Percentiles rank a stretch among this genome's conserved stretches.
These are phyloP conservation scores for Thymelicus lineola DNA, from an alignment of 2,888 invertebrate species.

Conservation along the genomic window DNA sequence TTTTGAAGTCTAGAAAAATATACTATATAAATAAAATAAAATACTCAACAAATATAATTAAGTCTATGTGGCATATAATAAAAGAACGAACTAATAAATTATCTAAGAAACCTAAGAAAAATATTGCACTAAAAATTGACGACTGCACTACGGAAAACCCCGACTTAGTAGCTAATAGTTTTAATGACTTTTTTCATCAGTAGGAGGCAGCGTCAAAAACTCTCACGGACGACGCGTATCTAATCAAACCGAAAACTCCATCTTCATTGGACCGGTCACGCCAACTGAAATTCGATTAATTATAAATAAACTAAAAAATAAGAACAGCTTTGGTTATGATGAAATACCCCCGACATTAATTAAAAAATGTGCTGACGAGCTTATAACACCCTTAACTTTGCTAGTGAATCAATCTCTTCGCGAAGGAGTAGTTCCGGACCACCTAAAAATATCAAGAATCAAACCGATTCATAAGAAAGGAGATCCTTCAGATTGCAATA, in stretches of 20 bases:
- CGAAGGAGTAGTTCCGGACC: too few species aligned
- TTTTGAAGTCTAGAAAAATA: background rate
- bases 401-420: too few species aligned
- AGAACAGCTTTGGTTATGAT: too few species aligned
- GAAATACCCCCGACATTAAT: too few species aligned
- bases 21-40: background rate
- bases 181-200: slow-evolving; percentile 7
- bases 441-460: too few species aligned
- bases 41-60: background rate
- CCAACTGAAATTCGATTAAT: slow-evolving; percentile 10
- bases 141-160: background rate
- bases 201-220: background rate
- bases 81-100: slow-evolving; percentile 10
- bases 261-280: slow-evolving; percentile 11
- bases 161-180: background rate
- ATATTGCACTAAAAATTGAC: slow-evolving; percentile 3
- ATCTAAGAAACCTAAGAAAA: background rate
- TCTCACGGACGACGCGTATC: background rate
- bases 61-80: background rate
- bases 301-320: too few species aligned
- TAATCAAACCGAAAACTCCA: slow-evolving; percentile 11
- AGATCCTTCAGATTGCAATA: too few species aligned
- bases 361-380: too few species aligned
- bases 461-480: too few species aligned
- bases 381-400: too few species aligned